Percentiles rank a stretch among this genome's conserved stretches.
phyloP scores from a whole-genome alignment of 2,797 vertebrate species.

The Remorina albescens region DNA sequence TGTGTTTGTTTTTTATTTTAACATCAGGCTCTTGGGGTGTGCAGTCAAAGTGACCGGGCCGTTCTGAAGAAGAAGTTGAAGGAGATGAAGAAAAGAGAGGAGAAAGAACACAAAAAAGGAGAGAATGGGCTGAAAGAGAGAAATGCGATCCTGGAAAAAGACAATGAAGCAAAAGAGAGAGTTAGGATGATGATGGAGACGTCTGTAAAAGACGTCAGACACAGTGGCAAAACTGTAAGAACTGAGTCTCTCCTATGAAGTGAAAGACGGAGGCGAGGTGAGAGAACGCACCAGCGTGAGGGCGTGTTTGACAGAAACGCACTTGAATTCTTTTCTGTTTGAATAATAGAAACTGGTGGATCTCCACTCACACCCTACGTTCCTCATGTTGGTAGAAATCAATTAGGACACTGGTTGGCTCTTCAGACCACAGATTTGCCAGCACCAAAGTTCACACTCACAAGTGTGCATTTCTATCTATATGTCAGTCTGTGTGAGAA shows the following conservation, averaged over 20 bases:
- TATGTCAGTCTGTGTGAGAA: conserved; percentile 30
- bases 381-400: conserved; percentile 1
- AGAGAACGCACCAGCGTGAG: conserved; percentile 57
- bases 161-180: conserved; percentile 82
- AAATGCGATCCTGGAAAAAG: conserved; percentile 82
- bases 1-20: not conserved
- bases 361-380: conserved; percentile 8
- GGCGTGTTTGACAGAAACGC: conserved; percentile 21
- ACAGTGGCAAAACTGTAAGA: conserved; percentile 78
- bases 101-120: conserved; percentile 87
- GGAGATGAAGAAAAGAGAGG: conserved; percentile 90
- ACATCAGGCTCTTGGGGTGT: conserved; percentile 87
- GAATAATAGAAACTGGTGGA: conserved; percentile 7
- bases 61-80: conserved; percentile 91
- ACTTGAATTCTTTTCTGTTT: conserved; percentile 31
- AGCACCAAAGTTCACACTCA: conserved; percentile 44
- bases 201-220: conserved; percentile 67
- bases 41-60: conserved; percentile 88
- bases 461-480: not conserved
- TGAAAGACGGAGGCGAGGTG: not conserved
- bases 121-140: conserved; percentile 76
- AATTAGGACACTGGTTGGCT: conserved; percentile 14
- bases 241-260: conserved; percentile 89
- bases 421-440: conserved; percentile 9
- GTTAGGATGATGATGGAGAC: conserved; percentile 21